Conservation (phyloP, 2,888 invertebrate genomes). For the Campoletis raptor region DNA sequence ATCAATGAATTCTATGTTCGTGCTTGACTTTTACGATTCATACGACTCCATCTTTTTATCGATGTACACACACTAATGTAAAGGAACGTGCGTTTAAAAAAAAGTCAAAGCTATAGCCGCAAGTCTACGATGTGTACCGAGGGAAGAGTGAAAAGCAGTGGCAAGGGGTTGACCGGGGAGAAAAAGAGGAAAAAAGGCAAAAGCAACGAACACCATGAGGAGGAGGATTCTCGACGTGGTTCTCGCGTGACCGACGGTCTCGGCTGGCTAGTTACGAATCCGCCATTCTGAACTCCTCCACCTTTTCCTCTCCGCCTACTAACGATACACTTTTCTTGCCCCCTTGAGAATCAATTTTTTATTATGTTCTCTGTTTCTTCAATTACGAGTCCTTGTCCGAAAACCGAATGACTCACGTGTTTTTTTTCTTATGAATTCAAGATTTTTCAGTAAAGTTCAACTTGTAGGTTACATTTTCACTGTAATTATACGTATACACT, state of each 20-base stretch:
- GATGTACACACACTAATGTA: conserved; percentile 9
- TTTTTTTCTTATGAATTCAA: background rate
- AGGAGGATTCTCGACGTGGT: conserved; percentile 67
- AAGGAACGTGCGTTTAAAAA: background rate
- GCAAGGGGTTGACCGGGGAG: conserved; percentile 9
- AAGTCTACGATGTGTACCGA: conserved; percentile 40
- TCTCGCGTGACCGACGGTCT: conserved; percentile 83
- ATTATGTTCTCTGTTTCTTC: background rate
- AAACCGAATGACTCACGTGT: background rate
- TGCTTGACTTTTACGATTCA: conserved; percentile 29
- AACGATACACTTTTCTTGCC: conserved; percentile 36
- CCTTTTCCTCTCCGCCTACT: conserved; percentile 50
- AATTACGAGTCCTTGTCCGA: background rate
- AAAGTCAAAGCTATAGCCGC: conserved; percentile 23
- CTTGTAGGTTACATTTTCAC: background rate
- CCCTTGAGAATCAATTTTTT: conserved; percentile 27
- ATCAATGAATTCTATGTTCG: background rate
- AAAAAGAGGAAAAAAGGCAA: conserved; percentile 37
- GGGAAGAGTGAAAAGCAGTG: conserved; percentile 14
- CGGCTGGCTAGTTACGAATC: conserved; percentile 73
- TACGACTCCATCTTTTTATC: conserved; percentile 35
- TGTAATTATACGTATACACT: background rate
- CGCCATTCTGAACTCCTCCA: conserved; percentile 73
- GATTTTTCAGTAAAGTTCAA: background rate
- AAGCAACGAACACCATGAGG: conserved; percentile 50